These are phyloP conservation scores for Ceratosolen solmsi DNA, from an alignment of 1,140 invertebrate species.

Conservation along the genomic window DNA sequence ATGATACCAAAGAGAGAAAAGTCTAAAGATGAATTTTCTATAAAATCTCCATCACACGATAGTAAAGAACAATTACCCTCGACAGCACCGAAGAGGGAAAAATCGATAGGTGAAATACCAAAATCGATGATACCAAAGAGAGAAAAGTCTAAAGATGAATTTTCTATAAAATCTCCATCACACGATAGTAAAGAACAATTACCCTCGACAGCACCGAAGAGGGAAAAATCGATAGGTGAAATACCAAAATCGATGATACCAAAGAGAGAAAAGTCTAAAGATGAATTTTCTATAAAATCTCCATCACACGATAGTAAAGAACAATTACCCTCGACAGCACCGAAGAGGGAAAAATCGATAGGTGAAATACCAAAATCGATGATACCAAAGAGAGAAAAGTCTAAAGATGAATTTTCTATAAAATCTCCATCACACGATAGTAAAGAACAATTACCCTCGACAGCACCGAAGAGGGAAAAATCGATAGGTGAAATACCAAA, in stretches of 20 bases:
- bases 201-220: neutral
- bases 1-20: constrained; percentile 16
- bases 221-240: constrained; percentile 22
- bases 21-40: constrained; percentile 32
- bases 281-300: constrained; percentile 21
- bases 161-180: constrained; percentile 5
- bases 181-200: neutral
- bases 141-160: constrained; percentile 52
- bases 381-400: constrained; percentile 38
- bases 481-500: constrained; percentile 29
- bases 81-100: constrained; percentile 2
- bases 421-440: constrained; percentile 38
- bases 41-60: neutral
- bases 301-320: neutral
- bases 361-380: constrained; percentile 37
- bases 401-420: constrained; percentile 36
- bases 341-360: constrained; percentile 10
- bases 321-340: neutral
- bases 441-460: constrained; percentile 27
- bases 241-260: constrained; percentile 33
- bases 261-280: constrained; percentile 33
- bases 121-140: constrained; percentile 58
- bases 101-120: constrained; percentile 24
- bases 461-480: constrained; percentile 23
- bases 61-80: constrained; percentile 23